A percentile compares a stretch with the other conserved stretches of the same genome.
Evolutionary conservation across 2,113 vertebrate species (phyloP).

Genomic region (Pogona vitticeps): DNA sequence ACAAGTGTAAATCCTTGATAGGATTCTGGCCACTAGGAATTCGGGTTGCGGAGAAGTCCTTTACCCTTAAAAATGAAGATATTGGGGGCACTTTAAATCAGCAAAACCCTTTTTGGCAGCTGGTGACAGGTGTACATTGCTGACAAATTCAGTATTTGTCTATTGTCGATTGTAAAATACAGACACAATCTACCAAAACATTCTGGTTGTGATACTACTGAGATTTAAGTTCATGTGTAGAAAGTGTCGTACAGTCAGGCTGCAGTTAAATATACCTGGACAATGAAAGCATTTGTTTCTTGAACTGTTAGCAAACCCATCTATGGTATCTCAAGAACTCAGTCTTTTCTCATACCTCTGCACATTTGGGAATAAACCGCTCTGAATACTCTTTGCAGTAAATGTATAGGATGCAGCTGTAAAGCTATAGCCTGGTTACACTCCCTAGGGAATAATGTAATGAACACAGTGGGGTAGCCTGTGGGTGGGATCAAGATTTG

Average conservation of each 20-base stretch:
- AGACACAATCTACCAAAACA: conserved; percentile 50
- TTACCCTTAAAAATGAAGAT: conserved; percentile 47
- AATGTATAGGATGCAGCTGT: not conserved
- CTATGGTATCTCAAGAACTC: conserved; percentile 26
- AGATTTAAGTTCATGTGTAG: conserved; percentile 38
- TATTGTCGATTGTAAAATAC: conserved; percentile 39
- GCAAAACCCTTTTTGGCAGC: conserved; percentile 40
- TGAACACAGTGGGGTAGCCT: not conserved
- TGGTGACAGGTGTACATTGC: conserved; percentile 47
- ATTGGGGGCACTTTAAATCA: conserved; percentile 72
- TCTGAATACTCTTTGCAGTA: not conserved
- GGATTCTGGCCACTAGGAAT: conserved; percentile 41
- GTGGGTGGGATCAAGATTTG: not conserved
- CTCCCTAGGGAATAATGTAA: not conserved
- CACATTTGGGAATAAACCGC: not conserved
- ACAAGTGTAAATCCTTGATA: no score
- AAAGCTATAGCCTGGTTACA: not conserved
- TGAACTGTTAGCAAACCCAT: not conserved
- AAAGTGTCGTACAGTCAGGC: conserved; percentile 61
- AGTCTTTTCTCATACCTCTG: conserved; percentile 21
- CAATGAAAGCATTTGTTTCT: conserved; percentile 22
- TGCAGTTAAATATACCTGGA: conserved; percentile 66
- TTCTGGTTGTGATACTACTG: conserved; percentile 62
- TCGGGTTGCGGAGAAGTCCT: conserved; percentile 52
- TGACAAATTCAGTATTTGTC: conserved; percentile 38